Evolutionary conservation across 2,113 vertebrate genomes (phyloP).

Genomic region (Anseranas semipalmata): DNA sequence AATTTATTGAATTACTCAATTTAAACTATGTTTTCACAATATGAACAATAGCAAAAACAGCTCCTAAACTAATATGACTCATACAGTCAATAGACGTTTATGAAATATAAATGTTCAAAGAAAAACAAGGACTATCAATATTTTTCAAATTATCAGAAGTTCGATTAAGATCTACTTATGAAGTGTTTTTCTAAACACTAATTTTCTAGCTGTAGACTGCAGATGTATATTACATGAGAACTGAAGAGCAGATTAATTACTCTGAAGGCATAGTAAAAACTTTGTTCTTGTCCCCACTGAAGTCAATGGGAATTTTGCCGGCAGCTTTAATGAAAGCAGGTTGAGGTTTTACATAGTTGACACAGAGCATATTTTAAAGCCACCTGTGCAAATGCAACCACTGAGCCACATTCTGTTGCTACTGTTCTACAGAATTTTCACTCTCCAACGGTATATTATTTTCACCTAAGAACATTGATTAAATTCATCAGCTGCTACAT

Average conservation of each 20-base stretch:
- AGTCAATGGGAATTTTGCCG: conserved; percentile 43
- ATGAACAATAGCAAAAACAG: not conserved
- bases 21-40: not conserved
- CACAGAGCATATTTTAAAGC: conserved; percentile 63
- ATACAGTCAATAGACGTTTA: not conserved
- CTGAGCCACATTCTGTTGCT: conserved; percentile 63
- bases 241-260: conserved; percentile 1
- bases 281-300: not conserved
- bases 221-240: not conserved
- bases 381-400: conserved; percentile 54
- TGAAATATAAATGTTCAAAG: not conserved
- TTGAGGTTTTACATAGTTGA: conserved; percentile 48
- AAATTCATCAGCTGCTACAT: not conserved
- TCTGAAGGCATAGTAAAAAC: not conserved
- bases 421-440: not conserved
- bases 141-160: not conserved
- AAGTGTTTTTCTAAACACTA: not conserved
- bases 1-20: not conserved
- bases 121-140: not conserved
- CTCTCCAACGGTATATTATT: not conserved
- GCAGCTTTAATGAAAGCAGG: conserved; percentile 33
- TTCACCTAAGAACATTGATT: not conserved
- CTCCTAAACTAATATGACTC: not conserved
- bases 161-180: not conserved
- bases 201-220: not conserved